These are phyloP conservation scores for Yponomeuta sedellus DNA, from an alignment of 2,888 invertebrate genomes.

Conservation along the genomic window DNA sequence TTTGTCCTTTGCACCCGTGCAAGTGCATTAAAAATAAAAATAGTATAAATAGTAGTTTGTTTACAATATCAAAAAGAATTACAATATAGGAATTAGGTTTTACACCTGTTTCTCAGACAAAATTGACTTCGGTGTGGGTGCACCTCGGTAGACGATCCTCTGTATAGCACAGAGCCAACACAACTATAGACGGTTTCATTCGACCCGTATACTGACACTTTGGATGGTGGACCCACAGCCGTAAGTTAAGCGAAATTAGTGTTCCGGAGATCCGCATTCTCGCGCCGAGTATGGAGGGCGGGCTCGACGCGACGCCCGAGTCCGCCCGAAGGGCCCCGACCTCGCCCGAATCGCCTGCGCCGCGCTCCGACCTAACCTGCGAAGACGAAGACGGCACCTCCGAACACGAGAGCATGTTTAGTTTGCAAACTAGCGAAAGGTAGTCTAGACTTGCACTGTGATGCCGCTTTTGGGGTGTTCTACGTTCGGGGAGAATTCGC, in stretches of 20 bases:
- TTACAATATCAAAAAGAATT: no score
- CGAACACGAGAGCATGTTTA: slow-evolving; percentile 73
- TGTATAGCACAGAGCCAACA: not conserved
- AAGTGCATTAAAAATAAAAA: no score
- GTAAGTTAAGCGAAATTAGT: slow-evolving; percentile 84
- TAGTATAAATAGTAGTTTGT: no score
- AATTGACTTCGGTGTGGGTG: no score
- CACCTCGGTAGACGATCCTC: no score
- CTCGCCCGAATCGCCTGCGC: slow-evolving; percentile 21
- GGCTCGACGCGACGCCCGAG: slow-evolving; percentile 78
- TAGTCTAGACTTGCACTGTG: slow-evolving; percentile 30
- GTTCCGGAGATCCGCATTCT: slow-evolving; percentile 89
- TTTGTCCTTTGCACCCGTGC: no score
- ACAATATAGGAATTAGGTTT: no score
- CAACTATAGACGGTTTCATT: not conserved
- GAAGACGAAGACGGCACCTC: slow-evolving; percentile 55
- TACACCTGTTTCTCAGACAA: no score
- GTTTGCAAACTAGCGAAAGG: slow-evolving; percentile 66
- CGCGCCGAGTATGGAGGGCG: slow-evolving; percentile 88
- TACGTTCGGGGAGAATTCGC: slow-evolving; percentile 19
- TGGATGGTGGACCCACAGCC: slow-evolving; percentile 66
- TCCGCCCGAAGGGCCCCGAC: slow-evolving; percentile 26
- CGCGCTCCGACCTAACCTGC: slow-evolving; percentile 21
- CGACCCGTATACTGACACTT: not conserved
- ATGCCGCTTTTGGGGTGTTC: slow-evolving; percentile 30